Percentiles rank a stretch among this genome's conserved stretches.
Evolutionary conservation across 2,888 invertebrate species (phyloP).

Genomic region (Heliconius sara): DNA sequence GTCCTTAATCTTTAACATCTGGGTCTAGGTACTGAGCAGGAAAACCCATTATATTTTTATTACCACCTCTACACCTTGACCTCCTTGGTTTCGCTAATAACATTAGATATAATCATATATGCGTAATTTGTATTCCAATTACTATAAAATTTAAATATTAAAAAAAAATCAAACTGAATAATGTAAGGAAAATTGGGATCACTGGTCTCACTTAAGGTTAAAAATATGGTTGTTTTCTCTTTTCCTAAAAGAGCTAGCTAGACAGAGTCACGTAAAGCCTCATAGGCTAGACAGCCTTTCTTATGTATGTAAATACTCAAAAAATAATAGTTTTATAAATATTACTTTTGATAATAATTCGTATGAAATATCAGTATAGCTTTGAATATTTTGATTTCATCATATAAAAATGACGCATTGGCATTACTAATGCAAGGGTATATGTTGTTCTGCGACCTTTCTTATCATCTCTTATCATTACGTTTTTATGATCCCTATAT

Average conservation of each 20-base stretch:
- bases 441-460: neutral
- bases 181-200: neutral
- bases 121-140: constrained; percentile 5
- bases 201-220: no score
- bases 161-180: neutral
- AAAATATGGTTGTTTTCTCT: no score
- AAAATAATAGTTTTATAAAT: no score
- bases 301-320: no score
- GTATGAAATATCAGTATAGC: no score
- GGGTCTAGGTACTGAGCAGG: constrained; percentile 73
- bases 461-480: neutral
- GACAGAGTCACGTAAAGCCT: no score
- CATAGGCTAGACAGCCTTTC: no score
- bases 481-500: neutral
- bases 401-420: neutral
- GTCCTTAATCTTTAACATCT: constrained; percentile 57
- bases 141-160: neutral
- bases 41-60: constrained; percentile 55
- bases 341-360: no score
- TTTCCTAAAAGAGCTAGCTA: no score
- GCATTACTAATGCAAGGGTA: neutral
- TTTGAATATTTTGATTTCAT: neutral
- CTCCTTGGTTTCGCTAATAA: constrained; percentile 32
- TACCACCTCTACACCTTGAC: constrained; percentile 48
- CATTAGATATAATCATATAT: constrained; percentile 25